Evolutionary conservation across 2,888 invertebrate genomes (phyloP), one percentile per base, ranked within the genome.

Genomic region (Alloplasta piceator): DNA sequence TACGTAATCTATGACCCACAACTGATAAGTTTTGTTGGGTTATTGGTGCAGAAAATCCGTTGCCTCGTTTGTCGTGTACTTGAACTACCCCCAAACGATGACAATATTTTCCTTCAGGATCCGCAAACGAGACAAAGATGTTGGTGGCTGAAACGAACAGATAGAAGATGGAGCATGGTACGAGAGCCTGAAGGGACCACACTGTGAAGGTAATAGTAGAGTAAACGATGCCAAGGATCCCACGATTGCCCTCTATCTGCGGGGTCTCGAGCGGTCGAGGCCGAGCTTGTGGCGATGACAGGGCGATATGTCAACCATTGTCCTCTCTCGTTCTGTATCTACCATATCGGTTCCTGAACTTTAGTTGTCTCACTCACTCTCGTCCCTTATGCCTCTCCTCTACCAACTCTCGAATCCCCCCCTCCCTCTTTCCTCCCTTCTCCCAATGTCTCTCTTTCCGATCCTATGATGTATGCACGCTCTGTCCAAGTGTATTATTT

Each of bases 261-360:
- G 72, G 26, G 72, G 68, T 56, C 64, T 10, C 68, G 73, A 72
- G 66, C 68, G 60, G 56, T 66, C 78, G 75, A 41, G 78, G 82
- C 82, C 80, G 73, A 84, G 85, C 81, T 79, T 84, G 84, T 89
- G 90, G 84, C 84, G 88, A 89, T 90, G 90, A 89, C 89, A 89
- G 89, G 87, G 84, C 86, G 89, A 89, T 89, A 89, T 87, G 90
- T 89, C 90, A 89, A 88, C 86, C 86, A 89, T 89, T 89, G 89
- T 90, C 88, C 87, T 84, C 83, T 72, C 82, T 77, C 75, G 43
- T 78, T 76, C 79, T 60, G 55, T 68, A 78, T 66, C 66, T 76
- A 74, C 74, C 73, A 78, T 77, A 43, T 63, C 64, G 52, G 26
- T 55, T 66, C 64, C 66, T 60, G 55, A 68, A 61, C 80, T 64